Evolutionary conservation across 2,888 invertebrate species (phyloP).

Genomic region (Diadromus collaris): DNA sequence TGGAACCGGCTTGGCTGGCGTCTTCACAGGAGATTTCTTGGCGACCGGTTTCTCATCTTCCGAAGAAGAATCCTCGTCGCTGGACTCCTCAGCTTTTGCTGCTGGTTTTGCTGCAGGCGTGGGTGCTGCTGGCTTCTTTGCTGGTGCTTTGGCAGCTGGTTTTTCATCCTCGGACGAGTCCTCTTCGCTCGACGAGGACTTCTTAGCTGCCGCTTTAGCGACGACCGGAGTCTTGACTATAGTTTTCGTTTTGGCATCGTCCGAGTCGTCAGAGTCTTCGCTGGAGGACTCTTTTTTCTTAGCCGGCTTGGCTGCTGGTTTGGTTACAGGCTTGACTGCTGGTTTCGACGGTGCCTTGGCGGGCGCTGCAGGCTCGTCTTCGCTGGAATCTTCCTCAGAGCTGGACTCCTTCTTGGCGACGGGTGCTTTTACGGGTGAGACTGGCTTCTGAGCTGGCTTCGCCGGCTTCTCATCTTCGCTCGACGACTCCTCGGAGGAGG

Average conservation of each 20-base stretch:
- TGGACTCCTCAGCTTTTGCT: slow-evolving; percentile 64
- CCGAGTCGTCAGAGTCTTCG: slow-evolving; percentile 76
- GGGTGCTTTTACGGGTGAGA: slow-evolving; percentile 58
- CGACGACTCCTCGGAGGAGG: slow-evolving; percentile 71
- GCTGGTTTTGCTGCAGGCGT: slow-evolving; percentile 44
- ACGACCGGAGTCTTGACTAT: slow-evolving; percentile 60
- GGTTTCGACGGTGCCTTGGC: slow-evolving; percentile 48
- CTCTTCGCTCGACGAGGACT: slow-evolving; percentile 78
- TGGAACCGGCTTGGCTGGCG: slow-evolving; percentile 27
- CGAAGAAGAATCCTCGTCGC: slow-evolving; percentile 71
- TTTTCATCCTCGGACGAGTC: slow-evolving; percentile 78
- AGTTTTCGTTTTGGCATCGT: slow-evolving; percentile 67
- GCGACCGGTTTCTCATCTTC: slow-evolving; percentile 65
- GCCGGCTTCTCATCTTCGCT: slow-evolving; percentile 73
- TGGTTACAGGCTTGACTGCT: slow-evolving; percentile 60
- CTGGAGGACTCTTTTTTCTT: slow-evolving; percentile 67
- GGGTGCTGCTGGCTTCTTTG: slow-evolving; percentile 63
- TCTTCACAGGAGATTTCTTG: slow-evolving; percentile 63
- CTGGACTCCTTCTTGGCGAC: slow-evolving; percentile 74
- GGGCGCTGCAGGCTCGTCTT: slow-evolving; percentile 66
- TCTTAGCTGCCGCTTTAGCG: slow-evolving; percentile 60
- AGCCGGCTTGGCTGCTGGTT: slow-evolving; percentile 45
- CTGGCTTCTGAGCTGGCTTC: slow-evolving; percentile 70
- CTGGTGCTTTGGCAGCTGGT: slow-evolving; percentile 65
- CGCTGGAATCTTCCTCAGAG: slow-evolving; percentile 74